These are phyloP conservation scores for Tenthredo amoena DNA, from an alignment of 2,888 invertebrate species.

Conservation along the genomic window DNA sequence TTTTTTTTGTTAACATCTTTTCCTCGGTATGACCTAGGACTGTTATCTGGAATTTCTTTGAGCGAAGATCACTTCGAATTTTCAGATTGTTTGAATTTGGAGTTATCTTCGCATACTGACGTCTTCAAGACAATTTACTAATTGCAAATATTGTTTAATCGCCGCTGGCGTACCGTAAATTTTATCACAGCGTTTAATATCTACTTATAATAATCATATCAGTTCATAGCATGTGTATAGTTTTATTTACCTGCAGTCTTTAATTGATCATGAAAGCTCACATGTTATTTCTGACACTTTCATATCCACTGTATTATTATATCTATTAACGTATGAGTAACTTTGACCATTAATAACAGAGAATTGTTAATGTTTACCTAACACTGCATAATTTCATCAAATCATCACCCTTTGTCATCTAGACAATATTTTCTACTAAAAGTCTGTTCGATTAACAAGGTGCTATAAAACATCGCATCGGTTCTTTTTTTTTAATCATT, in stretches of 20 bases:
- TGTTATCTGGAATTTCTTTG: constrained; percentile 8
- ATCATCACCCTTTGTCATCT: background rate
- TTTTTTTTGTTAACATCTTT: background rate
- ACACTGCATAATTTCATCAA: background rate
- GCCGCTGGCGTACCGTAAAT: background rate
- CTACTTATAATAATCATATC: background rate
- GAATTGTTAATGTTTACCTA: background rate
- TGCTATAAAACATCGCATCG: background rate
- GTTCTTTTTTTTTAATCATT: background rate
- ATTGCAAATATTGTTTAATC: background rate
- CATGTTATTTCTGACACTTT: background rate
- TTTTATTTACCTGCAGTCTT: background rate
- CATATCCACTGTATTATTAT: background rate
- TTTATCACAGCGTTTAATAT: background rate
- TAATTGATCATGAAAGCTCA: background rate
- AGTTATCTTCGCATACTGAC: background rate
- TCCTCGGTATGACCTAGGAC: constrained; percentile 11
- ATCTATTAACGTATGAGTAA: background rate
- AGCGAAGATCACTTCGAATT: constrained; percentile 14
- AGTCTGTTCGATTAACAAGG: background rate
- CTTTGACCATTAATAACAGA: background rate
- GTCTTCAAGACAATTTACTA: background rate
- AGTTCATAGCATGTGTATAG: background rate
- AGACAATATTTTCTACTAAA: background rate
- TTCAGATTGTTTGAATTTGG: background rate